These are phyloP conservation scores for Dolichopus griseipennis DNA, from an alignment of 2,888 invertebrate species.

Conservation along the genomic window DNA sequence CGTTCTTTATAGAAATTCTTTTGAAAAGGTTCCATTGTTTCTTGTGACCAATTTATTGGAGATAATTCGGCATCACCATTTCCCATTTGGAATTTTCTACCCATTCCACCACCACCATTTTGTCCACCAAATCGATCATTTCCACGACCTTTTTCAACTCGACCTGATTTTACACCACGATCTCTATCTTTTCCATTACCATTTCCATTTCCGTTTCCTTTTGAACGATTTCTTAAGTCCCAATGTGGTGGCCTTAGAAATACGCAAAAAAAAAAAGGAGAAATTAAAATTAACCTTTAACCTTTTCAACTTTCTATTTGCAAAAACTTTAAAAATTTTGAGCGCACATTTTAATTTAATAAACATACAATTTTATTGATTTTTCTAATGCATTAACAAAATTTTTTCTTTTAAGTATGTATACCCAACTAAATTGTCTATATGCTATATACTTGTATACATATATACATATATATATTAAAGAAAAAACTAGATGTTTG, in stretches of 20 bases:
- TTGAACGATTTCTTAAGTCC: not conserved
- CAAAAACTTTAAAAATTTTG: too few relatives aligned
- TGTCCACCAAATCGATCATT: constrained; percentile 31
- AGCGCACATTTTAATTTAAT: too few relatives aligned
- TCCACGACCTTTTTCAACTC: constrained; percentile 19
- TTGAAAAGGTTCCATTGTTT: constrained; percentile 60
- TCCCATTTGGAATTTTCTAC: constrained; percentile 83
- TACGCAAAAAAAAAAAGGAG: too few relatives aligned
- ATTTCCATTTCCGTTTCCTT: constrained; percentile 7
- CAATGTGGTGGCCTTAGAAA: constrained; percentile 15
- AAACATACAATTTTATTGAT: too few relatives aligned
- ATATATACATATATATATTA: not conserved
- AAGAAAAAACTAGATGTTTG: not conserved
- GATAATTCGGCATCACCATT: constrained; percentile 67
- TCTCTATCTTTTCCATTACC: constrained; percentile 18
- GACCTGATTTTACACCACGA: constrained; percentile 24
- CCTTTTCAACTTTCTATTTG: too few relatives aligned
- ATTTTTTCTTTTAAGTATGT: not conserved
- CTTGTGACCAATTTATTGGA: constrained; percentile 51
- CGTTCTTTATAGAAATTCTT: constrained; percentile 78
- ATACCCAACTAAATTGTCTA: not conserved
- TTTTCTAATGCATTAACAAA: not conserved
- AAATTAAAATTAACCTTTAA: too few relatives aligned
- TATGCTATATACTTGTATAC: not conserved
- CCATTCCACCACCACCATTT: constrained; percentile 56